These are phyloP conservation scores for Anguilla japonica DNA, from an alignment of 2,113 vertebrate species.

Conservation along the genomic window DNA sequence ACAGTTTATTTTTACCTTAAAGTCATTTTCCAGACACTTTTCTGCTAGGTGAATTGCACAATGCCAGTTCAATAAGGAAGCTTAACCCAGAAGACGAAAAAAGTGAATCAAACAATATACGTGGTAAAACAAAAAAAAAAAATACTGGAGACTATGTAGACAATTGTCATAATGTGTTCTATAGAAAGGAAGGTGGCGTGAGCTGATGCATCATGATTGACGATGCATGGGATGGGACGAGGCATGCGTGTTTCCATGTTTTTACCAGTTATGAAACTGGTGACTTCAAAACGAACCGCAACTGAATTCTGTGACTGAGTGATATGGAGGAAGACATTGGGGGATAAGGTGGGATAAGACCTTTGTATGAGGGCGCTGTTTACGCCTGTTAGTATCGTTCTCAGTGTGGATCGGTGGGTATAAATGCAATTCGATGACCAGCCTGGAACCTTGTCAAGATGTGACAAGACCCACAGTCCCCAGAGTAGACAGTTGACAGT, in stretches of 20 bases:
- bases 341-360: background rate
- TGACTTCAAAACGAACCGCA: no score
- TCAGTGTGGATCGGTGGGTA: background rate
- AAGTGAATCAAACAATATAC: background rate
- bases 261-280: no score
- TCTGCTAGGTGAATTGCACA: background rate
- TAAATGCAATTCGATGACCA: background rate
- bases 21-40: background rate
- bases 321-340: background rate
- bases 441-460: background rate
- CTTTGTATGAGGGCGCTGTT: background rate
- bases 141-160: background rate
- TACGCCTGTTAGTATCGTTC: background rate
- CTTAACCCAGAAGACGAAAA: background rate
- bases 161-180: no score
- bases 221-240: background rate
- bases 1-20: conserved; percentile 2
- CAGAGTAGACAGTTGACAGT: background rate
- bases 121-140: no score
- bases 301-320: no score
- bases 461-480: background rate
- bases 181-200: background rate
- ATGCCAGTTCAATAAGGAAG: background rate
- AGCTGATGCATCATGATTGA: background rate
- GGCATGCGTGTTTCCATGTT: no score